Percentiles rank a stretch among this genome's conserved stretches.
Conservation (phyloP, 2,797 vertebrate genomes). For the Hippopotamyrus pictus region DNA sequence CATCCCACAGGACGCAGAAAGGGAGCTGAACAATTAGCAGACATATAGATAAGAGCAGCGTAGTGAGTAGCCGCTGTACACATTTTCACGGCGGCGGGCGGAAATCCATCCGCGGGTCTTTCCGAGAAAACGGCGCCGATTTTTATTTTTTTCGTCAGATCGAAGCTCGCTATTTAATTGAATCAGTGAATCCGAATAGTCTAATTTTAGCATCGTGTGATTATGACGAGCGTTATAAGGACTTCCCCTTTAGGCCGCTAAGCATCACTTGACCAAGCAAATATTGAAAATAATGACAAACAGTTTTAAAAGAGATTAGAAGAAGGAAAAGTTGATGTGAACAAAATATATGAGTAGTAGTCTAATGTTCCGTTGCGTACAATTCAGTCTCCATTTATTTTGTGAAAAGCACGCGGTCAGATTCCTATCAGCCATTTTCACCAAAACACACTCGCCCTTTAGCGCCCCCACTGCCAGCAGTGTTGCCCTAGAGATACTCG, state of each 20-base stretch:
- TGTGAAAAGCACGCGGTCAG: neutral
- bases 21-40: neutral
- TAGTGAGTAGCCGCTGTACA: neutral
- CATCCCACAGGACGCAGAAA: neutral
- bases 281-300: neutral
- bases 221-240: neutral
- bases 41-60: neutral
- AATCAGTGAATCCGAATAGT: neutral
- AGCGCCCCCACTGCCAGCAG: neutral
- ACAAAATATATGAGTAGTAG: neutral
- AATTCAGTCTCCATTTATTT: neutral
- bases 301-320: neutral
- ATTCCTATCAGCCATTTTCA: neutral
- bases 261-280: neutral
- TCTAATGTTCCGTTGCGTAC: neutral
- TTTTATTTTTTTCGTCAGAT: neutral
- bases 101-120: neutral
- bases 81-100: neutral
- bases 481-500: neutral
- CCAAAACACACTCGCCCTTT: neutral
- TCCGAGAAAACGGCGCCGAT: neutral
- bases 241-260: neutral
- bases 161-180: neutral
- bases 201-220: neutral
- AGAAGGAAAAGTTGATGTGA: neutral